These are phyloP conservation scores for Astreopora myriophthalma DNA, from an alignment of 64 coral and sea anemone genomes.

Conservation along the genomic window DNA sequence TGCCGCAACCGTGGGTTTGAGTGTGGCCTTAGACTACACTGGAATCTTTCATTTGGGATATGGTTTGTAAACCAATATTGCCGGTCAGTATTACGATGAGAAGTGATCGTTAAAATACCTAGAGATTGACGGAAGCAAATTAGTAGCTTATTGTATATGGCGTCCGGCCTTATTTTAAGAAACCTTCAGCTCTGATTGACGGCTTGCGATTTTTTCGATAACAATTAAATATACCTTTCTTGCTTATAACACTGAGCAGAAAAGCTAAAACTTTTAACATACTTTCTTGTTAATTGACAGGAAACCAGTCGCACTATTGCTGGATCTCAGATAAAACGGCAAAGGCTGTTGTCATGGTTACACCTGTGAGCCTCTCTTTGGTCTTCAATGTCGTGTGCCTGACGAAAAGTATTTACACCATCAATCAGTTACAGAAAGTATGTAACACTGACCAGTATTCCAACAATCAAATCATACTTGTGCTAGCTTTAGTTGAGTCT, in stretches of 20 bases:
- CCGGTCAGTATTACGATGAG: no score
- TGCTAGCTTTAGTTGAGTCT: no score
- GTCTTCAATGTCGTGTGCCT: neutral
- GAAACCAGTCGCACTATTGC: neutral
- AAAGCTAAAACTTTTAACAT: neutral
- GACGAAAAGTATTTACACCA: neutral
- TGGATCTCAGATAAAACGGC: constrained; percentile 6
- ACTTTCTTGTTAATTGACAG: neutral
- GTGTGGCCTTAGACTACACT: neutral
- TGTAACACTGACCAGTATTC: neutral
- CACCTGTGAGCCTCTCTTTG: constrained; percentile 18
- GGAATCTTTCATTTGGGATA: neutral
- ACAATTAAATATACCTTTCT: no score
- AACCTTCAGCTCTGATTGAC: no score
- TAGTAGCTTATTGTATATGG: no score
- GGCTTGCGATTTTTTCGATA: no score
- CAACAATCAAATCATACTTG: no score
- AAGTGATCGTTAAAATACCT: neutral
- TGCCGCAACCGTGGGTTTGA: neutral
- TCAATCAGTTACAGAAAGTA: constrained; percentile 1
- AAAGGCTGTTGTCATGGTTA: constrained; percentile 6
- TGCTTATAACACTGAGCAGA: neutral
- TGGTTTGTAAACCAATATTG: constrained; percentile 14
- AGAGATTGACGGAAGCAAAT: no score
- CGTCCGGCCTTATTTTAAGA: no score